Evolutionary conservation across 2,888 invertebrate species (phyloP).

Genomic region (Drosophila meridionalis): DNA sequence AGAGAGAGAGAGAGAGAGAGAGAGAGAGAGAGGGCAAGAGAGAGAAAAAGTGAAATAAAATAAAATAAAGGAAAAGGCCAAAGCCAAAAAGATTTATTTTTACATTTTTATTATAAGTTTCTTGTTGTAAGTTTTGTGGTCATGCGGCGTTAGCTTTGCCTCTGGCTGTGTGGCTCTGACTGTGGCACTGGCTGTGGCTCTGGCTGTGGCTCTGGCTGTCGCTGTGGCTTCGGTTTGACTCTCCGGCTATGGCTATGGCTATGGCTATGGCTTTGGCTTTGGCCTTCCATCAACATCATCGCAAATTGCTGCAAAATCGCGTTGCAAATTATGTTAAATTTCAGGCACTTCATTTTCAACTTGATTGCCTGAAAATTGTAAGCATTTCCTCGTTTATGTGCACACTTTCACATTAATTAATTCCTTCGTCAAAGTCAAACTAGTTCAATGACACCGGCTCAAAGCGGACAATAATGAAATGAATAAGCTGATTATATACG

Average conservation of each 20-base stretch:
- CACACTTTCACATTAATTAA: constrained; percentile 11
- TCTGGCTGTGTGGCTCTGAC: constrained; percentile 11
- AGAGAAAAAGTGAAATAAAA: not conserved
- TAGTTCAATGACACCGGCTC: constrained; percentile 21
- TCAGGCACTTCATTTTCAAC: constrained; percentile 64
- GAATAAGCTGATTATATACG: not conserved
- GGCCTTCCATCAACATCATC: constrained; percentile 38
- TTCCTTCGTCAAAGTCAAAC: not conserved
- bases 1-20: not conserved
- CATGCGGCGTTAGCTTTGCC: constrained; percentile 59
- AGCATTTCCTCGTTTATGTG: constrained; percentile 21
- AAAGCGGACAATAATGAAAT: not conserved
- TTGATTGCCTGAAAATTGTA: constrained; percentile 59
- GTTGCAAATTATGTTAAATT: constrained; percentile 72
- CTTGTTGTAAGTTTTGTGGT: constrained; percentile 60
- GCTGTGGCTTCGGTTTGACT: constrained; percentile 7
- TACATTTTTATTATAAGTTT: constrained; percentile 79
- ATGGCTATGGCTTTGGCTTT: constrained; percentile 2
- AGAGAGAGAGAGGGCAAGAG: not conserved
- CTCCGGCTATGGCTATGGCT: constrained; percentile 2
- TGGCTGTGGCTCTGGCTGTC: constrained; percentile 29
- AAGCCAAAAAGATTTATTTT: constrained; percentile 71
- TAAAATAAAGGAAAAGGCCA: constrained; percentile 29
- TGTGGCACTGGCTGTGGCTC: constrained; percentile 2
- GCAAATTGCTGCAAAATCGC: constrained; percentile 70